A percentile compares a stretch with the other conserved stretches of the same genome.
These are phyloP conservation scores for Pelobates fuscus DNA, from an alignment of 2,113 vertebrate species.

Conservation along the genomic window DNA sequence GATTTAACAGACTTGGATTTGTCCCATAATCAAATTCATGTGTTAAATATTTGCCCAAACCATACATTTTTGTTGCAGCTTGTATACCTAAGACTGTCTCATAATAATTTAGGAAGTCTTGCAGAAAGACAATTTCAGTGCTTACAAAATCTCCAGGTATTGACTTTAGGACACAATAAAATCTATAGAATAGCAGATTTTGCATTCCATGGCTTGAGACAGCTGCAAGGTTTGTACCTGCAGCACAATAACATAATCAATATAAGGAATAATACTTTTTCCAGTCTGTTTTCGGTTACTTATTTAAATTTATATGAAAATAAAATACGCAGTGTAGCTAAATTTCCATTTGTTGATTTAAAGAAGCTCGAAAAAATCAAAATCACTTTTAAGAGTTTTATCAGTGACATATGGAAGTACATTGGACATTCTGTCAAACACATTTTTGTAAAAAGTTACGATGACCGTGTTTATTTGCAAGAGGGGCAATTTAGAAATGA, in stretches of 20 bases:
- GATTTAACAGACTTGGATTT: conserved; percentile 10
- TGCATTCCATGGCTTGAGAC: conserved; percentile 43
- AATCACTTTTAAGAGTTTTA: not conserved
- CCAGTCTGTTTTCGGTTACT: conserved; percentile 3
- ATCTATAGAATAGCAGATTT: conserved; percentile 39
- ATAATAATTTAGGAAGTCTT: conserved; percentile 45
- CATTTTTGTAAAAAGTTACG: not conserved
- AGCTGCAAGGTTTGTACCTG: conserved; percentile 43
- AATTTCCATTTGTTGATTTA: not conserved
- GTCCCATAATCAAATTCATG: conserved; percentile 18
- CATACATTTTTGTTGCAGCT: conserved; percentile 37
- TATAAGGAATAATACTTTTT: not conserved
- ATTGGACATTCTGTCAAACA: not conserved
- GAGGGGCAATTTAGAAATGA: not conserved
- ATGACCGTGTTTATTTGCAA: not conserved
- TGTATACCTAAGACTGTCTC: conserved; percentile 29
- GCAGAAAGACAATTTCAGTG: conserved; percentile 53
- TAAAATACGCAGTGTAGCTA: not conserved
- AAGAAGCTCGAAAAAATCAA: not conserved
- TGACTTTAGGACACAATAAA: conserved; percentile 43
- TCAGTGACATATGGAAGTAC: not conserved
- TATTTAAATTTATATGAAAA: conserved; percentile 27
- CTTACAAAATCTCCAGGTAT: conserved; percentile 39
- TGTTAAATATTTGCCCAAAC: conserved; percentile 15
- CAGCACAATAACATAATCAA: conserved; percentile 12